phyloP scores from a whole-genome alignment of 2,888 invertebrate species.

The Lysandra coridon region DNA sequence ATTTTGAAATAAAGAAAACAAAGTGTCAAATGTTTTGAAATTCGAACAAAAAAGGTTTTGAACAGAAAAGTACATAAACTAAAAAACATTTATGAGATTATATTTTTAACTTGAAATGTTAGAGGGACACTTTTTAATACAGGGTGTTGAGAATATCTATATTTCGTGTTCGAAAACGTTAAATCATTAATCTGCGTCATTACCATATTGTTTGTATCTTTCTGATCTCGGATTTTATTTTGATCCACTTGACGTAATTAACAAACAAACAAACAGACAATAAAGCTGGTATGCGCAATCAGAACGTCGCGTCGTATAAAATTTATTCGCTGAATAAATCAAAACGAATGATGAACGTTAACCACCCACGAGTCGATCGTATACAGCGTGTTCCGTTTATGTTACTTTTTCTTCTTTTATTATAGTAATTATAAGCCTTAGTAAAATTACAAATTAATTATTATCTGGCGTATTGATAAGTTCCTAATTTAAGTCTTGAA shows the following conservation, averaged over 20 bases:
- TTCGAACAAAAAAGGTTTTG: slow-evolving; percentile 2
- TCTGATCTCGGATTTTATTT: background rate
- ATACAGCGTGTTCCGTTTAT: slow-evolving; percentile 11
- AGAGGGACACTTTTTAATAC: background rate
- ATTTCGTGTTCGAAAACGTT: background rate
- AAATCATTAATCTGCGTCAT: background rate
- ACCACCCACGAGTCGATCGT: slow-evolving; percentile 45
- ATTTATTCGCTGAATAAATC: slow-evolving; percentile 57
- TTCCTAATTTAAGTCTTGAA: too few relatives aligned
- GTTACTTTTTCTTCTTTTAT: background rate
- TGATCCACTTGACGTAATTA: slow-evolving; percentile 17
- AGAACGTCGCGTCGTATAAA: slow-evolving; percentile 38
- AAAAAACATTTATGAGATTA: background rate
- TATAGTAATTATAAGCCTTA: background rate
- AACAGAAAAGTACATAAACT: background rate
- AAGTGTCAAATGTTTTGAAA: slow-evolving; percentile 9
- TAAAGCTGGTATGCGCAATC: slow-evolving; percentile 19
- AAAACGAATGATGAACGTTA: slow-evolving; percentile 47
- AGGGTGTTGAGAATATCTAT: background rate
- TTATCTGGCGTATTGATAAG: background rate
- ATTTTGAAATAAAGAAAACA: slow-evolving; percentile 13
- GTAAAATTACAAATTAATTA: background rate
- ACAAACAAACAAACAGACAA: slow-evolving; percentile 28
- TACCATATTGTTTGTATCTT: background rate
- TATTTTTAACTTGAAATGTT: background rate